Conservation (phyloP, 2,113 vertebrate genomes). For the Quiscalus mexicanus region DNA sequence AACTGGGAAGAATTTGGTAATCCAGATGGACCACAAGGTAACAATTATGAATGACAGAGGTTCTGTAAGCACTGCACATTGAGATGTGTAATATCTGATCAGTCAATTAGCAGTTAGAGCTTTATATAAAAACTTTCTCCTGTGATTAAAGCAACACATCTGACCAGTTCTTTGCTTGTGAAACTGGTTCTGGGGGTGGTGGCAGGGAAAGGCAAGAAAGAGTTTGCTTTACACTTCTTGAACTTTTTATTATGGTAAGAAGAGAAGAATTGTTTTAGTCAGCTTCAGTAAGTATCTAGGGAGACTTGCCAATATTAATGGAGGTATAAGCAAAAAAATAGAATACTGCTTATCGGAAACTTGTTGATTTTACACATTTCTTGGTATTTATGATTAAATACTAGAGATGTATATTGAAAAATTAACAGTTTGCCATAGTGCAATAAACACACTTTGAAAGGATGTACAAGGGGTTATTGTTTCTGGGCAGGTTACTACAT, state of each 20-base stretch:
- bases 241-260: neutral
- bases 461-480: neutral
- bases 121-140: neutral
- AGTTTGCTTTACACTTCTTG: neutral
- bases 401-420: neutral
- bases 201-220: neutral
- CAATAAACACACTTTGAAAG: neutral
- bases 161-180: neutral
- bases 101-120: neutral
- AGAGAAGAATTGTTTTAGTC: neutral
- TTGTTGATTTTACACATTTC: neutral
- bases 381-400: neutral
- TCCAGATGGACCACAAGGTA: slow-evolving; percentile 96
- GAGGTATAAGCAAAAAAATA: neutral
- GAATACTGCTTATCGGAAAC: neutral
- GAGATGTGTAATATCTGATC: neutral
- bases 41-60: neutral
- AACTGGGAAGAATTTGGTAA: slow-evolving; percentile 95
- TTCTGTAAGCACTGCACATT: neutral
- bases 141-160: neutral
- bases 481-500: neutral
- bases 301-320: neutral
- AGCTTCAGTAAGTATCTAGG: neutral
- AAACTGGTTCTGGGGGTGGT: neutral
- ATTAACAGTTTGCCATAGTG: neutral